Conservation (phyloP, 30 jellyfish, hydroid and myxozoan genomes). For the Turritopsis rubra region DNA sequence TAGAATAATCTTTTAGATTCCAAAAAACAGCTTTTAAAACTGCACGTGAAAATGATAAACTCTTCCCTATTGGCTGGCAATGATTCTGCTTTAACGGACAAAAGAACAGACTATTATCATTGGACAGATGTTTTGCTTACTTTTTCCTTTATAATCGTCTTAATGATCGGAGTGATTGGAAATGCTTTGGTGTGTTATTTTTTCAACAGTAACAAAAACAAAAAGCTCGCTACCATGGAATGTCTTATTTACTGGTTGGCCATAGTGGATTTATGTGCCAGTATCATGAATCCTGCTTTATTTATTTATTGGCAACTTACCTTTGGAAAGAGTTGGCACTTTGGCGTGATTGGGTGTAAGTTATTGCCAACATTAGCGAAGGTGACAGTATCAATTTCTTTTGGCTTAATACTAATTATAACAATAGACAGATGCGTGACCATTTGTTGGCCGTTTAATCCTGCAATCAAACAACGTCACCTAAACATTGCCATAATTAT, state of each 20-base stretch:
- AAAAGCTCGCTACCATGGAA: constrained; percentile 49
- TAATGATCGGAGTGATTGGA: constrained; percentile 52
- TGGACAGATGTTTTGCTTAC: constrained; percentile 2
- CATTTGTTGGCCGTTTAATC: constrained; percentile 57
- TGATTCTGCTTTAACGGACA: neutral
- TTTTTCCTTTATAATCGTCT: constrained; percentile 16
- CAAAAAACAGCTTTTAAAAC: neutral
- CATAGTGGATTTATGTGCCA: constrained; percentile 46
- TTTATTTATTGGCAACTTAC: constrained; percentile 50
- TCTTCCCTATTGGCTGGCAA: neutral
- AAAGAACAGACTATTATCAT: neutral
- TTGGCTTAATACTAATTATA: constrained; percentile 45
- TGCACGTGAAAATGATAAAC: neutral
- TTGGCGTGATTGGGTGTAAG: constrained; percentile 64
- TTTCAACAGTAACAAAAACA: constrained; percentile 28
- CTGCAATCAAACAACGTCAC: constrained; percentile 16
- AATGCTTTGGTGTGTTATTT: constrained; percentile 45
- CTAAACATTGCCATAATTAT: constrained; percentile 18
- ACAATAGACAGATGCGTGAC: constrained; percentile 59
- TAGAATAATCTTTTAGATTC: neutral
- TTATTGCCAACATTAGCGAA: constrained; percentile 48
- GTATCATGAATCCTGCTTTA: constrained; percentile 49
- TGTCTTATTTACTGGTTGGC: constrained; percentile 39
- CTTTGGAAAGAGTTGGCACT: constrained; percentile 42
- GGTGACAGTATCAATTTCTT: constrained; percentile 36